Conservation (phyloP, 2,797 vertebrate species). For the Dicrostonyx torquatus region DNA sequence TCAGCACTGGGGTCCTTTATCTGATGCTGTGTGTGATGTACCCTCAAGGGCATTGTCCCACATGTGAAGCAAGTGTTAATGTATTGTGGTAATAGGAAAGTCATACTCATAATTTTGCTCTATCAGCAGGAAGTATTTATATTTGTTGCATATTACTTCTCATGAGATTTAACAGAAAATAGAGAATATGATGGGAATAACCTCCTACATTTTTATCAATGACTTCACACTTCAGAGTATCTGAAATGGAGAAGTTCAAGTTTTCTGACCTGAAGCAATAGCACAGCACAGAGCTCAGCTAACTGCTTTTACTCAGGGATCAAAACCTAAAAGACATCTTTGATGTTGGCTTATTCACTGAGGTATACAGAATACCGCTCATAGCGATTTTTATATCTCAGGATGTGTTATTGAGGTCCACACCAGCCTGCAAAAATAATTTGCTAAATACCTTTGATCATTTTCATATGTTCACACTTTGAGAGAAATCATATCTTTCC, state of each 20-base stretch:
- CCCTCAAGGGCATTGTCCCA: not conserved
- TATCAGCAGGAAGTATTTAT: constrained; percentile 44
- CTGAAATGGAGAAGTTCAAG: constrained; percentile 61
- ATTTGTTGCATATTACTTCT: constrained; percentile 54
- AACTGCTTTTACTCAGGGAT: constrained; percentile 47
- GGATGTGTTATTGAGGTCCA: constrained; percentile 44
- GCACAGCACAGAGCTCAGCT: not conserved
- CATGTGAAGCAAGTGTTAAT: not conserved
- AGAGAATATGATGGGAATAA: constrained; percentile 40
- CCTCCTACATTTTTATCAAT: constrained; percentile 62
- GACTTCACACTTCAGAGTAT: constrained; percentile 55
- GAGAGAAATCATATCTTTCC: not conserved
- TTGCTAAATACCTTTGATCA: constrained; percentile 61
- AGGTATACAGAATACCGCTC: constrained; percentile 42
- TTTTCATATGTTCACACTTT: constrained; percentile 45
- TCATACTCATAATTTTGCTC: not conserved
- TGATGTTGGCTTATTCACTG: constrained; percentile 57
- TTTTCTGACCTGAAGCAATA: constrained; percentile 57
- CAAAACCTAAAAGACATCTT: constrained; percentile 64
- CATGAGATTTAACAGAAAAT: not conserved
- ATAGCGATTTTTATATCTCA: constrained; percentile 40
- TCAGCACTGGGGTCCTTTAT: constrained; percentile 9
- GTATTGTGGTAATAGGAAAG: constrained; percentile 12
- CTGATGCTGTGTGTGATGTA: not conserved
- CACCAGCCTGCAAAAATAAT: constrained; percentile 52